Conservation (phyloP, 2,888 invertebrate species). For the Erebia aethiops region DNA sequence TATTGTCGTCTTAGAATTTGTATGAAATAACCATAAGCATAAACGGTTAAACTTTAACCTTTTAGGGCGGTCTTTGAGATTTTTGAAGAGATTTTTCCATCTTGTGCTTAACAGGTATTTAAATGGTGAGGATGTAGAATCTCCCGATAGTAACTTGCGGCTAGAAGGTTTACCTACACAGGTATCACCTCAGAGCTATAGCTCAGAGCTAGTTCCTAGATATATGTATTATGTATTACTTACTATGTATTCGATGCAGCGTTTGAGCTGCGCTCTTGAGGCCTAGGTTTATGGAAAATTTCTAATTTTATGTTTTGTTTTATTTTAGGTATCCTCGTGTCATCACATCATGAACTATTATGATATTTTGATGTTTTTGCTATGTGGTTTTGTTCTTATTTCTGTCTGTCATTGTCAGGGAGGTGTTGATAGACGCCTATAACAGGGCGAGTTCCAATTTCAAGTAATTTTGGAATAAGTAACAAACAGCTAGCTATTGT, state of each 20-base stretch:
- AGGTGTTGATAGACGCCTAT: constrained; percentile 61
- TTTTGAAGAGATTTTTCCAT: neutral
- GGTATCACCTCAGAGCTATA: too few species aligned
- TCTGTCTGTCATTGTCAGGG: constrained; percentile 53
- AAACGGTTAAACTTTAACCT: neutral
- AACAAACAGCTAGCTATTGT: neutral
- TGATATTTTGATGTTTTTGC: too few species aligned
- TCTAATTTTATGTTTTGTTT: constrained; percentile 2
- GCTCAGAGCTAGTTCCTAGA: too few species aligned
- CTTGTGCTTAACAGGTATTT: neutral
- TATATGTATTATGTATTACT: too few species aligned
- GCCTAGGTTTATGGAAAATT: neutral
- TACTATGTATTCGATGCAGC: too few species aligned
- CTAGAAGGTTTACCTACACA: too few species aligned
- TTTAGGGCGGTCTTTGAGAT: neutral
- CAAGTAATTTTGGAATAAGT: constrained; percentile 24
- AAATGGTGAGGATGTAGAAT: too few species aligned
- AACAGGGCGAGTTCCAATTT: constrained; percentile 53
- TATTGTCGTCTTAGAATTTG: constrained; percentile 35
- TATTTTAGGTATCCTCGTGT: constrained; percentile 57
- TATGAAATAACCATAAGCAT: constrained; percentile 1
- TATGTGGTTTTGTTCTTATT: constrained; percentile 64
- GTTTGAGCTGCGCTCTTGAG: too few species aligned
- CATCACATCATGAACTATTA: constrained; percentile 44
- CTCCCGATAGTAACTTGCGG: too few species aligned